Conservation (phyloP, 2,888 invertebrate species). For the Gisinianus flammeolus region DNA sequence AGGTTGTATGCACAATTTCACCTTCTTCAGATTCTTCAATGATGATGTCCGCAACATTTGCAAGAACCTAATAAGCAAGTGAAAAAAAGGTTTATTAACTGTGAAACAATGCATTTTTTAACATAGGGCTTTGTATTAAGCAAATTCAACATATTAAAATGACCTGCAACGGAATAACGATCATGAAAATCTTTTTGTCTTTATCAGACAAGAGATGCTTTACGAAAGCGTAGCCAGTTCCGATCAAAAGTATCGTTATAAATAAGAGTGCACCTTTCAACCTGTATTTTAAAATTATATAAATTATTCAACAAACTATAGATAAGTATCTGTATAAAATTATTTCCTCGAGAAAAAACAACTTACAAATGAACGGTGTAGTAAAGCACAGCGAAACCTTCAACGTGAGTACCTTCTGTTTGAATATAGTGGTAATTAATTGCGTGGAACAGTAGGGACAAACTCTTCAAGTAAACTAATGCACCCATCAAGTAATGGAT, state of each 20-base stretch:
- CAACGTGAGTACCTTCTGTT: constrained; percentile 88
- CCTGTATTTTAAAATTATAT: constrained; percentile 67
- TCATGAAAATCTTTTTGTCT: constrained; percentile 96
- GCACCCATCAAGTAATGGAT: constrained; percentile 97
- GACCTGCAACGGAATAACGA: constrained; percentile 95
- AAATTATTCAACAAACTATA: not conserved
- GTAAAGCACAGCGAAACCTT: constrained; percentile 96
- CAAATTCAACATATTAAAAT: constrained; percentile 35
- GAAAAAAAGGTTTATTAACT: constrained; percentile 2
- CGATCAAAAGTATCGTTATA: constrained; percentile 93
- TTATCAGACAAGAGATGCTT: constrained; percentile 95
- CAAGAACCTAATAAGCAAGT: constrained; percentile 74
- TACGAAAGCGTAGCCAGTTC: constrained; percentile 99
- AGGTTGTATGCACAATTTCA: constrained; percentile 84
- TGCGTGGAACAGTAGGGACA: constrained; percentile 93
- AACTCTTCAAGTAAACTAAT: constrained; percentile 82
- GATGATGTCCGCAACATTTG: constrained; percentile 96
- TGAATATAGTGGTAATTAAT: constrained; percentile 94
- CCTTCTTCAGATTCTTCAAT: constrained; percentile 96
- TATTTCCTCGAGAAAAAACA: constrained; percentile 27
- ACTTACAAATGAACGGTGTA: constrained; percentile 96
- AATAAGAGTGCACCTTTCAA: constrained; percentile 91
- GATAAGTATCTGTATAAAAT: not conserved
- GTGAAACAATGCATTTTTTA: not conserved
- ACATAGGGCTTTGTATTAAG: not conserved